Base-by-base conservation (phyloP, 2,888 invertebrate species). In the Alsophila aescularia region DNA sequence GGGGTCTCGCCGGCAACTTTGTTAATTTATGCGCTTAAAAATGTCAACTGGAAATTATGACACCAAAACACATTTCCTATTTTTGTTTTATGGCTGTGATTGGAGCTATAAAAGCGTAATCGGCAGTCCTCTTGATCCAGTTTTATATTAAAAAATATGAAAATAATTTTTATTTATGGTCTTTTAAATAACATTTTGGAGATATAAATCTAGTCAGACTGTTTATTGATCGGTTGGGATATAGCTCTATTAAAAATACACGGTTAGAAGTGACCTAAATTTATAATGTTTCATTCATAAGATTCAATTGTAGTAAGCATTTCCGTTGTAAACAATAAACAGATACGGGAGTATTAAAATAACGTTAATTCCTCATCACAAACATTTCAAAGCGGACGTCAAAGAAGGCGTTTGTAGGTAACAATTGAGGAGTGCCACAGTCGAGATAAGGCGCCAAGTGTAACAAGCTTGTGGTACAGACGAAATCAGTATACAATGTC, bases 21-120 rank as follows among this genome's bases (percentile, higher is more conserved):
- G 87, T 87, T 91, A 91, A 91, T 91, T 91, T 91, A 91, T 91
- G 90, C 88, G 90, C 88, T 90, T 90, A 91, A 91, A 91, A 91
- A 90, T 90, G 90, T 91, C 91, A 90, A 89, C 89, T 85, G 83
- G 76, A 90, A 91, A 90, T 90, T 91, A 91, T 91, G 89, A 90
- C 87, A 80, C 89, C 87, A 83, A 85, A 88, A 88, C 86, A 88
- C 82, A 87, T 90, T 90, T 90, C 90, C 90, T 87, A 85, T 87
- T 85, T 65, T 81, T 80, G 77, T 83, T 81, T 82, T 74, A 73
- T 69, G 71, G 58, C 80, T 79, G 78, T 73, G 79, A 79, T 81
- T 79, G 71, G 71, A 29, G 49, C 47, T 52, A 52, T 49, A 52
- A 56, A 51, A 51, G 47, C 36, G 39, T 52, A 47, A 43, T 45